Base-by-base conservation (phyloP, 2,888 invertebrate genomes). In the Trachelus stipa region DNA sequence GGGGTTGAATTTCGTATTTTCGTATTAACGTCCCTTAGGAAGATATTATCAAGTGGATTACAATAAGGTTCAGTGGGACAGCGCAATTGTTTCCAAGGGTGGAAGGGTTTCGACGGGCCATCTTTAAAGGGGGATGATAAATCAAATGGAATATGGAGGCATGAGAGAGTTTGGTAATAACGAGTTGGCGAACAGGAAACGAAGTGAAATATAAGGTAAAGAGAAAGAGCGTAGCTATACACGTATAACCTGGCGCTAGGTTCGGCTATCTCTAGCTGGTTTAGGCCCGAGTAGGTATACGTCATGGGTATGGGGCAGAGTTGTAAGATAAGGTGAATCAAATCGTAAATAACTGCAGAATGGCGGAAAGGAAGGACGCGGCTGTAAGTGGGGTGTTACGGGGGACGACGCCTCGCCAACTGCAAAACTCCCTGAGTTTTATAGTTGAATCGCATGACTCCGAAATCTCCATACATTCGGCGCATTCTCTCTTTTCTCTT, bases 401-500 rank as follows among this genome's bases (percentile, higher is more conserved):
- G 86, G 86, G 84, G 83, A 84, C 85, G 88, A 88, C 86, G 89
- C 88, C 90, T 90, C 87, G 87, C 89, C 88, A 88, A 88, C 89
- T 90, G 90, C 89, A 90, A 90, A 90, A 90, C 90, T 90, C 89
- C 87, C 86, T 87, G 91, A 91, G 91, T 91, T 91, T 91, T 91
- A 91, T 91, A 91, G 91, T 91, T 91, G 90, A 91, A 91, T 91
- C 89, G 91, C 91, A 91, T 91, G 91, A 91, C 91, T 91, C 86
- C 85, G 85, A 87, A 87, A 90, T 90, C 88, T 90, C 89, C 90
- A 90, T 90, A 88, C 88, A 89, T 90, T 88, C 87, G 86, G 76
- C 79, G 78, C 81, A 81, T 83, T 79, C 79, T 83, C 79, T 80
- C 84, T 79, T 73, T 23, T 56, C 56, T 56, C 56, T 56, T 56